Evolutionary conservation across 2,888 invertebrate species (phyloP).

Genomic region (Tenthredo scrophulariae): DNA sequence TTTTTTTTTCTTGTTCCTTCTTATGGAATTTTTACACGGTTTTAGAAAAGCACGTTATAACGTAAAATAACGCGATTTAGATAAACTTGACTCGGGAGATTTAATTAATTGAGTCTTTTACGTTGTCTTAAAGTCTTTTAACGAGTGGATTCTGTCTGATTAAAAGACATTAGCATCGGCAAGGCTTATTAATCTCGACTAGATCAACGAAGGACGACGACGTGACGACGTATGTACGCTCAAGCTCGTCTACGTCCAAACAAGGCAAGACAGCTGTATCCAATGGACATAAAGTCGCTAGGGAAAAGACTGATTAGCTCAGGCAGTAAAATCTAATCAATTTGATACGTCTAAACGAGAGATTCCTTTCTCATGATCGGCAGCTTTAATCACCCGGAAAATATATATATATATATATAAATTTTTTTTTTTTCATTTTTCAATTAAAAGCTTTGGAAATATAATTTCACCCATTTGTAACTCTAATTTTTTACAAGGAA

Average conservation of each 20-base stretch:
- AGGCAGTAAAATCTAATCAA: slow-evolving; percentile 24
- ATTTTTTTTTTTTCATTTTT: background rate
- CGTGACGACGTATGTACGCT: slow-evolving; percentile 3
- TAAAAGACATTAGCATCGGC: slow-evolving; percentile 58
- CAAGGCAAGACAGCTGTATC: slow-evolving; percentile 49
- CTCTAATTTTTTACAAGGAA: background rate
- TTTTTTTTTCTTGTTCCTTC: background rate
- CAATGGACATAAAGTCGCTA: slow-evolving; percentile 32
- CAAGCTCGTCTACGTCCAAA: slow-evolving; percentile 16
- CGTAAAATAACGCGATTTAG: background rate
- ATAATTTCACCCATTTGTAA: background rate
- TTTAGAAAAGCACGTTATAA: background rate
- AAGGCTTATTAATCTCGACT: slow-evolving; percentile 56
- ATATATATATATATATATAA: too few species aligned
- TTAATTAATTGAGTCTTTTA: slow-evolving; percentile 37
- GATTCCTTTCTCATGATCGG: slow-evolving; percentile 14
- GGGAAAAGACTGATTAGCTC: slow-evolving; percentile 39
- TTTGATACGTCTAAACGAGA: slow-evolving; percentile 15
- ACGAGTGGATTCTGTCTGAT: slow-evolving; percentile 54
- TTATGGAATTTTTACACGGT: background rate
- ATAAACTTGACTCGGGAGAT: slow-evolving; percentile 3
- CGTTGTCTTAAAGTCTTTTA: slow-evolving; percentile 12
- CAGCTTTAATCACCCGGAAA: background rate
- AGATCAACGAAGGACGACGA: slow-evolving; percentile 36
- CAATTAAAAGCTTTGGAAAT: background rate